phyloP scores from a whole-genome alignment of 2,797 vertebrate species.

The Tapera naevia region DNA sequence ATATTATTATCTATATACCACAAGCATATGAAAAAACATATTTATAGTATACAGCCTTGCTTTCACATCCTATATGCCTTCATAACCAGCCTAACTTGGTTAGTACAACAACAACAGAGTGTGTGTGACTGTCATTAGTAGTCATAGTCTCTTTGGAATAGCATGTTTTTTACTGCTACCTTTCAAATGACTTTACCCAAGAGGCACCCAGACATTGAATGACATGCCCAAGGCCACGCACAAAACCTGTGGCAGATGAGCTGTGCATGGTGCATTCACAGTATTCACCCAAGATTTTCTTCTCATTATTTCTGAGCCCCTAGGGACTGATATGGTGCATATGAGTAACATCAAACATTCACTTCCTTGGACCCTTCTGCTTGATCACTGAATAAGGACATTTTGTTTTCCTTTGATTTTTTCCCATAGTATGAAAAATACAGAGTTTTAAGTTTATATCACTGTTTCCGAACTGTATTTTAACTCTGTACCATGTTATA shows the following conservation, averaged over 20 bases:
- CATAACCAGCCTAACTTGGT: background rate
- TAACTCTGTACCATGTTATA: background rate
- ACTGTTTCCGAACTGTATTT: background rate
- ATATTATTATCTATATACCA: background rate
- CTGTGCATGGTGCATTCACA: background rate
- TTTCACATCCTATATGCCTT: background rate
- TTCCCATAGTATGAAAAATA: background rate
- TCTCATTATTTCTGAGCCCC: background rate
- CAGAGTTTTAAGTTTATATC: background rate
- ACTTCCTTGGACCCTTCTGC: background rate
- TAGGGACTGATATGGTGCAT: background rate
- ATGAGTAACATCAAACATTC: background rate
- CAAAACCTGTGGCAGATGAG: background rate
- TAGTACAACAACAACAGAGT: background rate
- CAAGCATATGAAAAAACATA: background rate
- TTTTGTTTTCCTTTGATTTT: background rate
- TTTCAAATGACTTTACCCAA: background rate
- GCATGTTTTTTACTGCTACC: accelerated
- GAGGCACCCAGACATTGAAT: background rate
- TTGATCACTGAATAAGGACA: background rate
- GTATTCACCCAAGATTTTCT: background rate
- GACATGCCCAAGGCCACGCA: background rate
- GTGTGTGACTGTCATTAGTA: background rate
- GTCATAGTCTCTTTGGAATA: background rate
- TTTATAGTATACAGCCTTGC: background rate